phyloP scores from a whole-genome alignment of 2,797 vertebrate species.

The Sebastes elongatus region DNA sequence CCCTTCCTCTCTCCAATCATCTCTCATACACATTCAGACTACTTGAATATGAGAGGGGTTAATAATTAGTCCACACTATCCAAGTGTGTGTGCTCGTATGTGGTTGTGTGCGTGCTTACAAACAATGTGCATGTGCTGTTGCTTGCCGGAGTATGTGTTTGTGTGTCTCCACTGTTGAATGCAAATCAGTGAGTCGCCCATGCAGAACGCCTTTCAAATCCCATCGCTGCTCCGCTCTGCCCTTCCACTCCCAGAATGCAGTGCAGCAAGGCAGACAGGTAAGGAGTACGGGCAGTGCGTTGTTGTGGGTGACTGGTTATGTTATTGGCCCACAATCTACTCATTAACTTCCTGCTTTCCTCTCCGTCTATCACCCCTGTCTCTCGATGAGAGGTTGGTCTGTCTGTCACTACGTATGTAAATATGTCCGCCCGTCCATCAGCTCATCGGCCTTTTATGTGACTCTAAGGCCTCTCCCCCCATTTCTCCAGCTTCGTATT shows the following conservation, averaged over 20 bases:
- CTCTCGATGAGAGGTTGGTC: conserved; percentile 42
- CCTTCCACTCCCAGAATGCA: conserved; percentile 78
- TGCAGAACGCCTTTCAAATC: conserved; percentile 86
- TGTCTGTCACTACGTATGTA: conserved; percentile 42
- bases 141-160: conserved; percentile 60
- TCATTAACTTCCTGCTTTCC: conserved; percentile 79
- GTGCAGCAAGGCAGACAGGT: conserved; percentile 71
- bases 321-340: conserved; percentile 82
- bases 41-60: conserved; percentile 59
- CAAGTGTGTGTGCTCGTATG: not conserved
- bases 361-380: conserved; percentile 67
- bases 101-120: conserved; percentile 5
- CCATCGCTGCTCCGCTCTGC: conserved; percentile 74
- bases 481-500: not conserved
- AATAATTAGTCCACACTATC: conserved; percentile 59
- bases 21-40: conserved; percentile 18
- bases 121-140: conserved; percentile 34
- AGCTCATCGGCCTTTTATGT: conserved; percentile 11
- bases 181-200: conserved; percentile 83
- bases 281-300: conserved; percentile 68
- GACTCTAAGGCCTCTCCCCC: not conserved
- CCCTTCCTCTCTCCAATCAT: conserved; percentile 50
- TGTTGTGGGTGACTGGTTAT: conserved; percentile 81
- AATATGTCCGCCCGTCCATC: conserved; percentile 36
- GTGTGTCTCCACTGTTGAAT: conserved; percentile 82